Evolutionary conservation across 2,888 invertebrate genomes (phyloP), one percentile per base, ranked within the genome.

Genomic region (Rhagophthalmus giganteus): DNA sequence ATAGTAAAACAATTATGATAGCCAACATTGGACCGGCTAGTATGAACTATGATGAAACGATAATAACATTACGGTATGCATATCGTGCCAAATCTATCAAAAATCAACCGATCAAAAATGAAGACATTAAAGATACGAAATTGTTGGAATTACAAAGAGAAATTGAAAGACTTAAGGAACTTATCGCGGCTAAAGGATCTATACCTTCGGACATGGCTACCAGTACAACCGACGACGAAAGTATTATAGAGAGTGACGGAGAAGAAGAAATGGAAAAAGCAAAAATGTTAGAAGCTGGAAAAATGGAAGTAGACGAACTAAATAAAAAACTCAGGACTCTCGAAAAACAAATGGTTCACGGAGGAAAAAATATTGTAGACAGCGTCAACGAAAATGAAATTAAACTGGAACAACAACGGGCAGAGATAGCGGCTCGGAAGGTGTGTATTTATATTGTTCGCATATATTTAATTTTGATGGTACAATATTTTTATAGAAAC

Each of bases 1-100:
- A 98, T 79, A 94, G 98, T 31, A 95, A 95, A 76, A 99, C 99
- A 1, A 93, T 99, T 44, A 99, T 99, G 98, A 93, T 99, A 42
- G 99, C 99, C 6, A 98, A 97, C 74, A 90, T 99, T 68, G 98
- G 98, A 0, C 99, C 99, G 14, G 97, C 98, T 11, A 88, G 88
- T 61, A 95, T 93, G 77, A 99, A 99, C 78, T 97, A 93, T 76
- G 99, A 99, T 68, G 99, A 98, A 78, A 94, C 95, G 1, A 78
- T 97, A 62, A 94, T 94, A 20, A 98, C 98, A n/a, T 78, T 98
- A 55, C 81, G 96, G 26, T 97, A 99, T 76, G 94, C 98, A 1
- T 94, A 93, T 72, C 81, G 98, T 32, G 99, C 99, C 8, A 99
- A 99, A 79, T 94, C 94, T 61, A 99, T 99, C 65, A 96, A 97